Percentiles rank a stretch among this genome's conserved stretches.
Evolutionary conservation across 2,113 vertebrate species (phyloP).

Genomic region (Gobius niger): DNA sequence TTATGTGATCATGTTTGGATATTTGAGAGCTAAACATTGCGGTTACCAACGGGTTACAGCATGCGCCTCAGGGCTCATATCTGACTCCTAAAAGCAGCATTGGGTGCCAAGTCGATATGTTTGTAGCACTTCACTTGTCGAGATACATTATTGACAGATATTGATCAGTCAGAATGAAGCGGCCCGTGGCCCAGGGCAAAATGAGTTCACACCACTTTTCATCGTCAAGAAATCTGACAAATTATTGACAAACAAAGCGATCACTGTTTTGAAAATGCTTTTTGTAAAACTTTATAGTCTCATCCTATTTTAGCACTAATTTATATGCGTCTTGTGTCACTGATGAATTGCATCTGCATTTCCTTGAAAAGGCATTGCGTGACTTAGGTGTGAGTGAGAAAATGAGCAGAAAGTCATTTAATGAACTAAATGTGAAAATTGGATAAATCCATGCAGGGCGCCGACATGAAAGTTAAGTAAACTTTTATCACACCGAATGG

Average conservation of each 20-base stretch:
- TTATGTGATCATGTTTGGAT: background rate
- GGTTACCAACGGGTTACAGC: constrained; percentile 2
- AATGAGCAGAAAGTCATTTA: background rate
- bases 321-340: background rate
- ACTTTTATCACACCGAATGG: too few species aligned
- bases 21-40: background rate
- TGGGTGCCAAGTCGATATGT: background rate
- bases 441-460: background rate
- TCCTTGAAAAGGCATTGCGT: background rate
- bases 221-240: background rate
- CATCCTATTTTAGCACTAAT: too few species aligned
- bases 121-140: constrained; percentile 3
- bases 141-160: background rate
- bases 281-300: background rate
- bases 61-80: background rate
- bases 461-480: too few species aligned
- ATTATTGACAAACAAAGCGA: background rate
- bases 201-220: constrained; percentile 1
- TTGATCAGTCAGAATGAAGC: background rate
- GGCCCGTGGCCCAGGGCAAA: background rate
- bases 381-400: background rate
- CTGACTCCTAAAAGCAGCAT: constrained; percentile 1
- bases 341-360: background rate
- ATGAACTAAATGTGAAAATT: background rate
- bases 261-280: background rate